Evolutionary conservation across 2,113 vertebrate species (phyloP).

Genomic region (Lates calcarifer): DNA sequence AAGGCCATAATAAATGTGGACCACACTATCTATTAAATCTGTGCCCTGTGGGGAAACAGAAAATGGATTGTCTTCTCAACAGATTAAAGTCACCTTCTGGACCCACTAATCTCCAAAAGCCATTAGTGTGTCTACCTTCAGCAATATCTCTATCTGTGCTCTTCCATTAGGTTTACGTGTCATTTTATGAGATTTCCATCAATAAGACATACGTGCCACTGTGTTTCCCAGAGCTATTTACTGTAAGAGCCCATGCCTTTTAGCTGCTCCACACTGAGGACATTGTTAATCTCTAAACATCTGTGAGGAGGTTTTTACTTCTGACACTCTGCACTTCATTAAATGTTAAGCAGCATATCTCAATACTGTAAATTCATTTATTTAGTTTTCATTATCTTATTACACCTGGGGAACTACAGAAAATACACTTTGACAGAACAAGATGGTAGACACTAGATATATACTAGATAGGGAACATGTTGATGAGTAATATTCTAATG

Average conservation of each 20-base stretch:
- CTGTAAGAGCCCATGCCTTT: conserved; percentile 40
- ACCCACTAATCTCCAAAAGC: conserved; percentile 69
- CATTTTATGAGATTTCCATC: conserved; percentile 57
- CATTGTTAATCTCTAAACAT: conserved; percentile 50
- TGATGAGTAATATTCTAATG: background rate
- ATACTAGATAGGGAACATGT: background rate
- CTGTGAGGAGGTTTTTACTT: conserved; percentile 29
- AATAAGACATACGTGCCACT: conserved; percentile 35
- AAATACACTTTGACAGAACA: background rate
- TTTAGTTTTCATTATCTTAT: conserved; percentile 26
- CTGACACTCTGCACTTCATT: conserved; percentile 23
- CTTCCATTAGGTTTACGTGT: conserved; percentile 67
- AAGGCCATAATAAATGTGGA: conserved; percentile 17
- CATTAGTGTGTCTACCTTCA: conserved; percentile 64
- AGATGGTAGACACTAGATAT: background rate
- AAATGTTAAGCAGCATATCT: conserved; percentile 13
- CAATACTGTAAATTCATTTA: conserved; percentile 29
- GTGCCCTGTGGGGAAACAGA: conserved; percentile 50
- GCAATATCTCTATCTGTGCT: conserved; percentile 30
- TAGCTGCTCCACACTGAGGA: conserved; percentile 28
- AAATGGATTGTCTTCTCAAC: conserved; percentile 57
- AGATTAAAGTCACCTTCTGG: conserved; percentile 64
- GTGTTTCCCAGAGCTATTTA: conserved; percentile 65
- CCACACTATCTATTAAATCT: conserved; percentile 43
- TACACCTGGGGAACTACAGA: background rate